A percentile compares a stretch with the other conserved stretches of the same genome.
Evolutionary conservation across 2,113 vertebrate genomes (phyloP).

Genomic region (Rafetus swinhoei): DNA sequence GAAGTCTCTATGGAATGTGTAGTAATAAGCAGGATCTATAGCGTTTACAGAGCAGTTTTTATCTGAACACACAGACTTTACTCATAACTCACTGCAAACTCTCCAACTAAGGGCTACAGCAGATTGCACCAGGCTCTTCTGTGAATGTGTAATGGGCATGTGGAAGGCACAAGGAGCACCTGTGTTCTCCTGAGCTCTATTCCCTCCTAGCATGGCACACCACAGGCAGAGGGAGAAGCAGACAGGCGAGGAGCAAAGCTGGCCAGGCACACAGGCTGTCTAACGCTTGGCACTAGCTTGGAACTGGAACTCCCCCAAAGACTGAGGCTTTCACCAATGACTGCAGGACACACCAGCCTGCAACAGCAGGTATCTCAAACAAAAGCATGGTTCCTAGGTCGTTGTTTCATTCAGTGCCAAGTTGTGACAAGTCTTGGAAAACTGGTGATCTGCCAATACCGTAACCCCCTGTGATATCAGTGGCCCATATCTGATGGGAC

Average conservation of each 20-base stretch:
- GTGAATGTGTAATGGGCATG: not conserved
- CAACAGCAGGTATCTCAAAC: not conserved
- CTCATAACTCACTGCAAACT: not conserved
- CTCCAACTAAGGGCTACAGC: not conserved
- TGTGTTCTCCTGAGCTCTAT: not conserved
- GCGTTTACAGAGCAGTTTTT: not conserved
- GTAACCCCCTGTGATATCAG: too few species aligned
- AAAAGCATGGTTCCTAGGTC: not conserved
- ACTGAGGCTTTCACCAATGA: not conserved
- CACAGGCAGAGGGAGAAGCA: not conserved
- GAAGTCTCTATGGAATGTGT: not conserved
- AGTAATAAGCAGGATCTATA: not conserved
- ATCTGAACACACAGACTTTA: not conserved
- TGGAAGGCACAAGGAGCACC: not conserved
- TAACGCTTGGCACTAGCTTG: not conserved
- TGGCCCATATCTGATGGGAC: too few species aligned
- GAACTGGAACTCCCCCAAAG: not conserved
- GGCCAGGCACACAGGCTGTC: not conserved
- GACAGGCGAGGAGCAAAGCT: not conserved
- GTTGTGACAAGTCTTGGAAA: not conserved
- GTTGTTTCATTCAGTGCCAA: not conserved
- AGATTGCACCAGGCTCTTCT: not conserved
- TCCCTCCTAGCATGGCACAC: not conserved
- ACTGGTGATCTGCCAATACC: too few species aligned
- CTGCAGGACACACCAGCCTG: not conserved